Percentiles rank a stretch among this genome's conserved stretches.
phyloP scores from a whole-genome alignment of 1,140 invertebrate genomes.

The Gonatopus flavifemur region DNA sequence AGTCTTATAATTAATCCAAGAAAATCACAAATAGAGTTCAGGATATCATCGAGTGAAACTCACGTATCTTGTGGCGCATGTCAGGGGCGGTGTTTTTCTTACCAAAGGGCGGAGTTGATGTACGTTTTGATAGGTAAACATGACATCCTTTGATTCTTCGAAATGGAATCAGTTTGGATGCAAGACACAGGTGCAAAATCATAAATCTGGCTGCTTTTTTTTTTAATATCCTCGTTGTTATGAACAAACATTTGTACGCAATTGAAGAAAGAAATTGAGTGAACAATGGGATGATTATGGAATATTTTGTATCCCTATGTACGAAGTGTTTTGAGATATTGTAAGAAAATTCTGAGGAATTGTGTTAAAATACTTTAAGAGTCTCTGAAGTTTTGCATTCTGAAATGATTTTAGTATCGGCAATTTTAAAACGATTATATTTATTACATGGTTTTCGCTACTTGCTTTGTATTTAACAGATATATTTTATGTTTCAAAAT shows the following conservation, averaged over 20 bases:
- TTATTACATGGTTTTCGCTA: too few species aligned
- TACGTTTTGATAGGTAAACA: constrained; percentile 14
- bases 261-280: too few species aligned
- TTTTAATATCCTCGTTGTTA: neutral
- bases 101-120: constrained; percentile 38
- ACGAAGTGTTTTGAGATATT: neutral
- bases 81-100: constrained; percentile 31
- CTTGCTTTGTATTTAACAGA: too few species aligned
- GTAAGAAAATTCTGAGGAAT: too few species aligned
- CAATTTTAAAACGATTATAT: too few species aligned
- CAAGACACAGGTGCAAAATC: neutral
- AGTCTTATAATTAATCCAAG: constrained; percentile 6
- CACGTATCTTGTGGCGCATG: too few species aligned
- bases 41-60: constrained; percentile 7
- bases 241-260: too few species aligned
- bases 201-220: neutral
- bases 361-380: too few species aligned
- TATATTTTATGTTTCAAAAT: too few species aligned
- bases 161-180: constrained; percentile 7
- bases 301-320: neutral
- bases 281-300: constrained; percentile 4
- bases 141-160: constrained; percentile 4
- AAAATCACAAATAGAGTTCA: constrained; percentile 20
- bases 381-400: too few species aligned
- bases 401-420: too few species aligned